Evolutionary conservation across 2,113 vertebrate species (phyloP).

Genomic region (Mormyrus iriodes): DNA sequence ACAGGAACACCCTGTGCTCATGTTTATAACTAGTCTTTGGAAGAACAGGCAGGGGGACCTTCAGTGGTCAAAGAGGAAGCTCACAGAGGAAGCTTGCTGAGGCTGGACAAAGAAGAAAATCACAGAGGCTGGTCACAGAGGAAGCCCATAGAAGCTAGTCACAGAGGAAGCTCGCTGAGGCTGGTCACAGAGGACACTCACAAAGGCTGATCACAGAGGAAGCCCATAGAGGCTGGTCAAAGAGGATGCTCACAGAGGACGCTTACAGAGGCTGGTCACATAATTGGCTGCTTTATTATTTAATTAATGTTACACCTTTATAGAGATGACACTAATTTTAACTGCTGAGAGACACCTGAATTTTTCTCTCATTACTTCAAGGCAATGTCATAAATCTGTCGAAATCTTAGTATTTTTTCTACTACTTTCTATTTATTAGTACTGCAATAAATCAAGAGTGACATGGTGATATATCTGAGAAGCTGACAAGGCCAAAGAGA

Average conservation of each 20-base stretch:
- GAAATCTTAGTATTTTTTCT: background rate
- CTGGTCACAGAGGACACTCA: too few relatives aligned
- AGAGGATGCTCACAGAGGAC: too few relatives aligned
- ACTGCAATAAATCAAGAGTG: background rate
- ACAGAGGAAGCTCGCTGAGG: too few relatives aligned
- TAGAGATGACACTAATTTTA: background rate
- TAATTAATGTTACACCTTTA: background rate
- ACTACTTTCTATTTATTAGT: background rate
- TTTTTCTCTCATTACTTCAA: background rate
- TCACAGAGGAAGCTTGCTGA: background rate
- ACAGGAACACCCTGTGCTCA: background rate
- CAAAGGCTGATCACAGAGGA: too few relatives aligned
- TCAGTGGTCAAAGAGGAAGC: background rate
- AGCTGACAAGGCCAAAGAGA: background rate
- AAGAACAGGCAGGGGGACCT: background rate
- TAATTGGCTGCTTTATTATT: background rate
- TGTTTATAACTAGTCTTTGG: background rate
- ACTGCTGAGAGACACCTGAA: background rate
- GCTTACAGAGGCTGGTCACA: too few relatives aligned
- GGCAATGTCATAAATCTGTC: background rate
- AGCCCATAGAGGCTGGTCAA: too few relatives aligned
- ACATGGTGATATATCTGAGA: background rate
- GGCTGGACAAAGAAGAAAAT: background rate
- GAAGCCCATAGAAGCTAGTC: too few relatives aligned
- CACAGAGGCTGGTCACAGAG: background rate